These are phyloP conservation scores for Morone saxatilis DNA, from an alignment of 2,113 vertebrate species.

Conservation along the genomic window DNA sequence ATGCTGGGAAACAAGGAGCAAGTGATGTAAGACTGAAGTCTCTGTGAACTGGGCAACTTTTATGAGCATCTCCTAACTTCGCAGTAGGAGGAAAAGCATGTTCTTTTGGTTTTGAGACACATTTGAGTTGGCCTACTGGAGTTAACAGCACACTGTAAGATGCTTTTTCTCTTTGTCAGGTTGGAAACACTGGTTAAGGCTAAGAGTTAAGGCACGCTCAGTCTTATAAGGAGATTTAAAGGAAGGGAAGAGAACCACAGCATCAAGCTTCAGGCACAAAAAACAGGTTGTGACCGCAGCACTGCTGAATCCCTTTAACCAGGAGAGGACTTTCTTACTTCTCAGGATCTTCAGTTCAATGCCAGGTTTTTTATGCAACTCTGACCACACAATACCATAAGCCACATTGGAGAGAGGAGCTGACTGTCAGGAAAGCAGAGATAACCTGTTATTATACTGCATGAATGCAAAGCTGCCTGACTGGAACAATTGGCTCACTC, in stretches of 20 bases:
- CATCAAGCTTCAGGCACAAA: slow-evolving; percentile 37
- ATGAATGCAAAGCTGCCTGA: slow-evolving; percentile 55
- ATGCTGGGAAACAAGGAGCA: slow-evolving; percentile 54
- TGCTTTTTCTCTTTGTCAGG: neutral
- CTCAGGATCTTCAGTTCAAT: slow-evolving; percentile 22
- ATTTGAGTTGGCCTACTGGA: slow-evolving; percentile 17
- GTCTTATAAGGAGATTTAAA: slow-evolving; percentile 17
- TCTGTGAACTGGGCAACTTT: slow-evolving; percentile 47
- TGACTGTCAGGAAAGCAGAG: slow-evolving; percentile 49
- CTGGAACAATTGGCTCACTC: slow-evolving; percentile 47
- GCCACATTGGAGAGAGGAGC: slow-evolving; percentile 40
- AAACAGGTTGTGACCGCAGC: slow-evolving; percentile 26
- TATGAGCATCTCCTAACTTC: slow-evolving; percentile 36
- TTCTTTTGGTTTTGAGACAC: slow-evolving; percentile 11
- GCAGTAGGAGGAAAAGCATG: slow-evolving; percentile 19
- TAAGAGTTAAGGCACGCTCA: neutral
- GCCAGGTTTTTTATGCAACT: slow-evolving; percentile 42
- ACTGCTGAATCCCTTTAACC: slow-evolving; percentile 29
- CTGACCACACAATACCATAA: slow-evolving; percentile 59
- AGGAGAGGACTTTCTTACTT: slow-evolving; percentile 35
- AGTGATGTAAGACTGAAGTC: slow-evolving; percentile 65
- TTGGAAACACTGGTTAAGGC: slow-evolving; percentile 1
- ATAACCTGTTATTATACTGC: slow-evolving; percentile 77
- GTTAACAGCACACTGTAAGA: neutral
- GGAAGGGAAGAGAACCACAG: slow-evolving; percentile 31